Evolutionary conservation across 2,113 vertebrate genomes (phyloP).

Genomic region (Tapirus terrestris): DNA sequence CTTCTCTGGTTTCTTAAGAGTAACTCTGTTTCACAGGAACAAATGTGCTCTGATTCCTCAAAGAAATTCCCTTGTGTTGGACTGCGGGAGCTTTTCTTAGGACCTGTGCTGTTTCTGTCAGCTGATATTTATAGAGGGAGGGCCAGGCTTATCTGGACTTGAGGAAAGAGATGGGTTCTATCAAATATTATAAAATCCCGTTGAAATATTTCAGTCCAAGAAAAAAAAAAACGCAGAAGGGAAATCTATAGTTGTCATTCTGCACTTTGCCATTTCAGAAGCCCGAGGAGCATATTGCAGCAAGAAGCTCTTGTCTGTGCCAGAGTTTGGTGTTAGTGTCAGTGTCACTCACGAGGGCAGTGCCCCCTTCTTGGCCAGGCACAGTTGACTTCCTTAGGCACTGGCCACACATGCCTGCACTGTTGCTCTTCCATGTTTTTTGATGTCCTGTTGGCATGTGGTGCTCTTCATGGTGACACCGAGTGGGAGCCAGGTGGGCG

Average conservation of each 20-base stretch:
- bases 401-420: not conserved
- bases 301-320: not conserved
- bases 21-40: slow-evolving; percentile 1
- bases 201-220: not conserved
- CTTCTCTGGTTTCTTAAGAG: not conserved
- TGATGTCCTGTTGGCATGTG: not conserved
- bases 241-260: not conserved
- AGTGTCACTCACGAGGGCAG: rapidly evolving
- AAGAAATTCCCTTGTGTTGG: not conserved
- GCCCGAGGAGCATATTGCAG: not conserved
- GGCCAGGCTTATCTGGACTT: not conserved
- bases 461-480: not conserved
- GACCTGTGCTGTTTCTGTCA: not conserved
- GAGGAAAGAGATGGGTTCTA: not conserved
- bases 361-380: not conserved
- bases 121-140: not conserved
- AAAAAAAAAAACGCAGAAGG: not conserved
- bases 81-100: not conserved
- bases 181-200: not conserved
- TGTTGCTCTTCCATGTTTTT: not conserved
- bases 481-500: no score
- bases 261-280: not conserved
- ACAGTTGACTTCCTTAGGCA: not conserved
- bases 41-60: not conserved
- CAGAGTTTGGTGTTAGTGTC: no score